These are phyloP conservation scores for Pseudorhiza aurosa DNA, from an alignment of 30 jellyfish, hydroid and myxozoan genomes.

Conservation along the genomic window DNA sequence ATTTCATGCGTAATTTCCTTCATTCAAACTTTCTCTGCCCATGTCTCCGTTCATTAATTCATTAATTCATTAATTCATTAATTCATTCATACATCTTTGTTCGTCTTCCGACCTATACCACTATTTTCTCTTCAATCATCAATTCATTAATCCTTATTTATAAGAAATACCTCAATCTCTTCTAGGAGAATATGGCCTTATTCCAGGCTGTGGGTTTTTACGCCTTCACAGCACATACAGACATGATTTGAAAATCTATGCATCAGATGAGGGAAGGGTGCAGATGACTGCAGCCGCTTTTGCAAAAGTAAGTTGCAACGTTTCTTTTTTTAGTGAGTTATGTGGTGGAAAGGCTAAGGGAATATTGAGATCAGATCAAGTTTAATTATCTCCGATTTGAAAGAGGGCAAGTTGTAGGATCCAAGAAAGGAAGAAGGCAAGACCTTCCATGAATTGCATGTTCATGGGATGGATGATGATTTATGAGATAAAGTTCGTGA, in stretches of 20 bases:
- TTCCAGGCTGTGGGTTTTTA: slow-evolving; percentile 98
- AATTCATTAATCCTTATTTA: neutral
- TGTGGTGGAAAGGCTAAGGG: no score
- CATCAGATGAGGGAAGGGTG: slow-evolving; percentile 99
- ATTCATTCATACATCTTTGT: neutral
- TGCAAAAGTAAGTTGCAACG: slow-evolving; percentile 75
- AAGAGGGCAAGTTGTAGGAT: no score
- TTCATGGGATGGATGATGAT: no score
- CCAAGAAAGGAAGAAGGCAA: no score
- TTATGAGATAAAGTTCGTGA: no score
- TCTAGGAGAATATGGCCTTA: slow-evolving; percentile 92
- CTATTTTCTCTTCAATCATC: neutral
- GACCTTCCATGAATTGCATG: no score
- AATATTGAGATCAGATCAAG: no score
- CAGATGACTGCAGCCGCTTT: slow-evolving; percentile 99
- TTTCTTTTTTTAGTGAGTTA: no score
- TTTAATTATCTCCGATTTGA: no score
- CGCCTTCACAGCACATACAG: slow-evolving; percentile 99
- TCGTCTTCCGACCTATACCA: neutral
- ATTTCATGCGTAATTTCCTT: no score
- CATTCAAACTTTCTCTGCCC: neutral
- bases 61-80: neutral
- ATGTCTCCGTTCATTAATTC: neutral
- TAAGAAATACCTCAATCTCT: neutral
- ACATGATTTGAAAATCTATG: slow-evolving; percentile 96